Evolutionary conservation across 1,140 invertebrate genomes (phyloP).

Genomic region (Euura saliciscinereae): DNA sequence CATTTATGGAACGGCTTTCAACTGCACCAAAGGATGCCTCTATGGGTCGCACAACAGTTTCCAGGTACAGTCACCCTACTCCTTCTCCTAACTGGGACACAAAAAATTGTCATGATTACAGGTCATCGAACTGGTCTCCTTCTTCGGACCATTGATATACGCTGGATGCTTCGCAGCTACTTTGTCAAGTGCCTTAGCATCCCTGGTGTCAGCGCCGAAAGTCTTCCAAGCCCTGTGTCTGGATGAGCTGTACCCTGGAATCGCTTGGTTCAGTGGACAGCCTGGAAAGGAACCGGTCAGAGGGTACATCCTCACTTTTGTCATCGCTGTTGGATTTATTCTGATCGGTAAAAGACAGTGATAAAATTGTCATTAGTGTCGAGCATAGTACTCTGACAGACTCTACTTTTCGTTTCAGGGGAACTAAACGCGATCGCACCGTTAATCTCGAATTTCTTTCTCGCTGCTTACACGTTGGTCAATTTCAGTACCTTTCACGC

Average conservation of each 20-base stretch:
- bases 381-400: conserved; percentile 9
- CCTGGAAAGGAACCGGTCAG: conserved; percentile 92
- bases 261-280: conserved; percentile 91
- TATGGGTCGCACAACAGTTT: conserved; percentile 87
- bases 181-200: conserved; percentile 92
- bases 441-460: conserved; percentile 97
- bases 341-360: conserved; percentile 74
- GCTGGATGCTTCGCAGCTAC: conserved; percentile 97
- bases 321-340: conserved; percentile 88
- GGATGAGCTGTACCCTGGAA: conserved; percentile 93
- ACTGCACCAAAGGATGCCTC: conserved; percentile 57
- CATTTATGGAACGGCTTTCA: conserved; percentile 50
- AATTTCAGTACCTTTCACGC: conserved; percentile 98
- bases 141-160: conserved; percentile 91
- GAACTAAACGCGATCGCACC: conserved; percentile 94
- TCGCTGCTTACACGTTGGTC: conserved; percentile 95
- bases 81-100: conserved; percentile 6
- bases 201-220: conserved; percentile 94
- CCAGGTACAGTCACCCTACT: conserved; percentile 62
- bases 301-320: conserved; percentile 90
- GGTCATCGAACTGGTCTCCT: conserved; percentile 91
- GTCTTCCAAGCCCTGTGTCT: conserved; percentile 95
- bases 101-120: conserved; percentile 49
- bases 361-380: neutral
- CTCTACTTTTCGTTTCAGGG: conserved; percentile 63